Base-by-base conservation (phyloP, 2,113 vertebrate genomes). In the Tychaedon coryphoeus region DNA sequence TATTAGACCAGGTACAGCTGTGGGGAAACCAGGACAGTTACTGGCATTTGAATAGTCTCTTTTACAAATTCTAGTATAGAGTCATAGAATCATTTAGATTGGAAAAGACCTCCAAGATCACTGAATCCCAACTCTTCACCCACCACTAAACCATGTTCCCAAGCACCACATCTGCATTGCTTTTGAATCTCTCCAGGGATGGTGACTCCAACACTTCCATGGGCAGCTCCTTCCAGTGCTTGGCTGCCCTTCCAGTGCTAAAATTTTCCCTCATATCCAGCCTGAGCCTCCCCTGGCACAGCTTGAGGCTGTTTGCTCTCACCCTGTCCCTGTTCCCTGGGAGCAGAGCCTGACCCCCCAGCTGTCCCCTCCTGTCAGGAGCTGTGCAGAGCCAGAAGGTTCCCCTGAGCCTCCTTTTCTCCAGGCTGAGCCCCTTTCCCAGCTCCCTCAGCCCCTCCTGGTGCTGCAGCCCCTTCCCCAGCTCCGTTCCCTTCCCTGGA, bases 221-320 rank as follows among this genome's bases (percentile, higher is more conserved):
- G 73, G 23, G 16, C 5, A 91, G 24, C 19, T 28, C 10, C 2
- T 45, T 57, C 36, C 51, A 38, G 2, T 10, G 23, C 19, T 1
- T 25, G 28, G 43, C 3, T 0, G 7, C 6, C 29, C 14, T 56
- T 62, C 10, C 7, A 5, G 14, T 14, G 22, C 24, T n/a, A 61
- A 15, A 67, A 42, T 3, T 14, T 42, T 29, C 38, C 9, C 14
- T 33, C 8, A 43, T 43, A 1, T 33, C 51, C 36, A 23, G 9
- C 14, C 14, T 79, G 58, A 56, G 1, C 17, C n/a, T 74, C 15
- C 12, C 9, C 28, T 12, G 65, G 11, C 29, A 40, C 50, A 71
- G 6, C 31, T 4, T 34, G 24, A 42, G n/a, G 7, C 42, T 0
- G 0, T 65, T 74, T 1, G 50, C 12, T 29, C 50, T 4, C 0